Evolutionary conservation across 2,113 vertebrate species (phyloP).

Genomic region (Halcyon malimbica): DNA sequence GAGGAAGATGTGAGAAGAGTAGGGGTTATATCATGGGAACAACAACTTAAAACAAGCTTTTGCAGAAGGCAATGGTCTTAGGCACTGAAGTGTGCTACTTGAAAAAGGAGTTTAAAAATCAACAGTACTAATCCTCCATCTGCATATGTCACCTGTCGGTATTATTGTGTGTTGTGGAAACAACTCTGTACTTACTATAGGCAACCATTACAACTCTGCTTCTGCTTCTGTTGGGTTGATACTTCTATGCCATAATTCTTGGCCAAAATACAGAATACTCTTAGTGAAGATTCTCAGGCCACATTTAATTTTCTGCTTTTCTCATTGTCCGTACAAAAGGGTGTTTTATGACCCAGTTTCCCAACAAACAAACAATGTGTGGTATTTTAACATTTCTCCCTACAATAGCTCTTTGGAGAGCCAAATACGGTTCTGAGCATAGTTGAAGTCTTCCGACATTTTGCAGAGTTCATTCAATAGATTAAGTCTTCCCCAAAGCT

Average conservation of each 20-base stretch:
- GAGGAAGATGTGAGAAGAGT: neutral
- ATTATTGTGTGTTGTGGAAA: neutral
- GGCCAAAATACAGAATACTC: neutral
- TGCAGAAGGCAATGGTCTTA: neutral
- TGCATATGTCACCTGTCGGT: neutral
- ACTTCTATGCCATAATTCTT: neutral
- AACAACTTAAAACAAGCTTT: neutral
- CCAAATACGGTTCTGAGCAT: neutral
- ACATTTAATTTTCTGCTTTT: neutral
- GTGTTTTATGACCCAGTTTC: slow-evolving; percentile 16
- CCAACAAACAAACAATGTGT: neutral
- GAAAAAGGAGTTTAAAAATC: neutral
- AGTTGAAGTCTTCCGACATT: neutral
- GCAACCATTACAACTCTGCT: neutral
- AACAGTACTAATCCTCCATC: neutral
- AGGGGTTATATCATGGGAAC: neutral
- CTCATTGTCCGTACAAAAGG: neutral
- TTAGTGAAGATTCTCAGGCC: neutral
- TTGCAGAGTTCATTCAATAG: neutral
- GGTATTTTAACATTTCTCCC: neutral
- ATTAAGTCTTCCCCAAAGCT: neutral
- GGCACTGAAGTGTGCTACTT: neutral
- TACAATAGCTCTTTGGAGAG: neutral
- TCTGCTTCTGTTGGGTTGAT: neutral
- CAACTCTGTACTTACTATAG: neutral